Conservation (phyloP, 23 tunicate species). For the Ciona savignyi region DNA sequence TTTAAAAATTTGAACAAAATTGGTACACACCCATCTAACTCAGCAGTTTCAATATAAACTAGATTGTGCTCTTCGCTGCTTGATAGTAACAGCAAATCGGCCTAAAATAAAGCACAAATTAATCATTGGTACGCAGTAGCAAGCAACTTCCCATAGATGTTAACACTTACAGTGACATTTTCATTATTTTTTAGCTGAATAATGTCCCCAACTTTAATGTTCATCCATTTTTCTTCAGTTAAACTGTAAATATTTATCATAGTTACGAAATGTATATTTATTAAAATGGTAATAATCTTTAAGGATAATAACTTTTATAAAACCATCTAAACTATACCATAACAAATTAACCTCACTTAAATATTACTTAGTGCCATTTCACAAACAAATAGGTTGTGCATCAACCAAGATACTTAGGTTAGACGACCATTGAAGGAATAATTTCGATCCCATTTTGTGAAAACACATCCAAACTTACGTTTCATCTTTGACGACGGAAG, state of each 20-base stretch:
- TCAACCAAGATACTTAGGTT: no score
- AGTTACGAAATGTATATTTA: not conserved
- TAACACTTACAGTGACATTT: slow-evolving; percentile 70
- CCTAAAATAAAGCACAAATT: slow-evolving; percentile 30
- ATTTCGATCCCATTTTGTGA: no score
- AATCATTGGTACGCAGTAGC: not conserved
- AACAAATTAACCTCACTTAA: no score
- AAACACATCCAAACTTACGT: no score
- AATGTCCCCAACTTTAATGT: slow-evolving; percentile 82
- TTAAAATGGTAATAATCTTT: no score
- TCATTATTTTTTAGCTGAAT: slow-evolving; percentile 68
- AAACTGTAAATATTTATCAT: slow-evolving; percentile 14
- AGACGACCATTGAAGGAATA: no score
- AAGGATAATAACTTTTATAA: no score
- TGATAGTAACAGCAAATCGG: slow-evolving; percentile 78
- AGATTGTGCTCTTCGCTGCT: slow-evolving; percentile 81
- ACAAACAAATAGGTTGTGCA: no score
- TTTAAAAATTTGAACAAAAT: no score
- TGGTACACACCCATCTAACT: slow-evolving; percentile 83
- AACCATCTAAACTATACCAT: no score
- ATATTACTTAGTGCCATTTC: no score
- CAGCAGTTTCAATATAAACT: slow-evolving; percentile 98
- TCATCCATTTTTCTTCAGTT: slow-evolving; percentile 72
- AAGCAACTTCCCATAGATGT: slow-evolving; percentile 1
- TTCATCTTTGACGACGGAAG: slow-evolving; percentile 26